These are phyloP conservation scores for Lutraria rhynchaena DNA, from an alignment of 1,140 invertebrate genomes.

Conservation along the genomic window DNA sequence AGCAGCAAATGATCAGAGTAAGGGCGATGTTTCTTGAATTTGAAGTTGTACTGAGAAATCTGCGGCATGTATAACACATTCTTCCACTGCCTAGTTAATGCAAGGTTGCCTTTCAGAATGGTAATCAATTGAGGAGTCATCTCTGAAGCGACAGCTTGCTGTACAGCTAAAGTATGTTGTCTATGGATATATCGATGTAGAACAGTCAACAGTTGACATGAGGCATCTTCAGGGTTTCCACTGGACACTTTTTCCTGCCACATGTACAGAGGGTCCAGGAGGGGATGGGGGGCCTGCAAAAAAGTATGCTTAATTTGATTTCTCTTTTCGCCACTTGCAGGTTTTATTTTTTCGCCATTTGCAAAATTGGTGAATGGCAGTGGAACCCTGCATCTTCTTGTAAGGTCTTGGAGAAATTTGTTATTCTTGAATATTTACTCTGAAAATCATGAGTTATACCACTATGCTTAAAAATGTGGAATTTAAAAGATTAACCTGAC, in stretches of 20 bases:
- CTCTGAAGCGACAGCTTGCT: conserved; percentile 91
- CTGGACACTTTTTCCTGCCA: too few relatives aligned
- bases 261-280: too few relatives aligned
- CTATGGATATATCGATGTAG: conserved; percentile 92
- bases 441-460: too few relatives aligned
- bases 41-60: conserved; percentile 89
- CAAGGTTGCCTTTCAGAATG: conserved; percentile 94
- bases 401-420: conserved; percentile 93
- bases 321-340: too few relatives aligned
- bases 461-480: too few relatives aligned
- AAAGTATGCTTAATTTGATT: too few relatives aligned
- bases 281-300: too few relatives aligned
- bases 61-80: conserved; percentile 97
- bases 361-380: too few relatives aligned
- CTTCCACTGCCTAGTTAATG: conserved; percentile 97
- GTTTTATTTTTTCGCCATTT: too few relatives aligned
- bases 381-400: too few relatives aligned
- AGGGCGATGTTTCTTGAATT: conserved; percentile 87
- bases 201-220: conserved; percentile 95
- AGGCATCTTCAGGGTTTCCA: too few relatives aligned
- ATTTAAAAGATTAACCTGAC: too few relatives aligned
- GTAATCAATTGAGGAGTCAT: conserved; percentile 94
- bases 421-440: conserved; percentile 92
- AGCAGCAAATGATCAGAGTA: conserved; percentile 93
- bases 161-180: conserved; percentile 89